Conservation (phyloP, 2,888 invertebrate genomes). For the Athalia cordata region DNA sequence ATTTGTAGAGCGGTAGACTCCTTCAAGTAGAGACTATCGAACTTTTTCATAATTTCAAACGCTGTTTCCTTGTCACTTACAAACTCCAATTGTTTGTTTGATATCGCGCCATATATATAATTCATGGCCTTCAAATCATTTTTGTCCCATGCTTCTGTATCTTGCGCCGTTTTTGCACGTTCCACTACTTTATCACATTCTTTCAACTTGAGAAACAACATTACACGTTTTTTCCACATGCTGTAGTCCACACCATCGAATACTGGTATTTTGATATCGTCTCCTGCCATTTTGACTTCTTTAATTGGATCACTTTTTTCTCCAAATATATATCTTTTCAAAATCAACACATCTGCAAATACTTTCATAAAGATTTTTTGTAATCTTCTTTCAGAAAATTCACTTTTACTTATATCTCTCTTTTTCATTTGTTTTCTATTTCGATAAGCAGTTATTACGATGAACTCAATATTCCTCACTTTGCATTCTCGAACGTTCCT, state of each 20-base stretch:
- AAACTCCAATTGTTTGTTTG: slow-evolving; percentile 51
- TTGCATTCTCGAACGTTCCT: too few relatives aligned
- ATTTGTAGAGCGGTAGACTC: slow-evolving; percentile 57
- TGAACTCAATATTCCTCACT: too few relatives aligned
- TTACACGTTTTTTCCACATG: slow-evolving; percentile 54
- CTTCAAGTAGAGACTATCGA: slow-evolving; percentile 54
- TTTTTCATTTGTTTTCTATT: too few relatives aligned
- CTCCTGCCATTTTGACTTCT: too few relatives aligned
- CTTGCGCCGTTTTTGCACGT: slow-evolving; percentile 38
- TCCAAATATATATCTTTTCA: too few relatives aligned
- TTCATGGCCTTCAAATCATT: slow-evolving; percentile 37
- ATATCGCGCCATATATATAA: slow-evolving; percentile 49
- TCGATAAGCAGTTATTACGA: too few relatives aligned
- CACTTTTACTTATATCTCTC: too few relatives aligned
- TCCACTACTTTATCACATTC: slow-evolving; percentile 46
- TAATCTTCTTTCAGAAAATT: too few relatives aligned
- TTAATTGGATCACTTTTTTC: too few relatives aligned
- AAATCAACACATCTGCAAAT: too few relatives aligned
- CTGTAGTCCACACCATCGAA: slow-evolving; percentile 54
- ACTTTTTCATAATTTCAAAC: slow-evolving; percentile 54
- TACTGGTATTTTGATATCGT: slow-evolving; percentile 49
- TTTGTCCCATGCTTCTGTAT: not conserved
- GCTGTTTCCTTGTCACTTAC: slow-evolving; percentile 51
- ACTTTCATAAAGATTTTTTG: too few relatives aligned
- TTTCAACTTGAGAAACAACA: slow-evolving; percentile 52